Percentiles rank a stretch among this genome's conserved stretches.
Conservation (phyloP, 2,113 vertebrate species). For the Anguilla rostrata region DNA sequence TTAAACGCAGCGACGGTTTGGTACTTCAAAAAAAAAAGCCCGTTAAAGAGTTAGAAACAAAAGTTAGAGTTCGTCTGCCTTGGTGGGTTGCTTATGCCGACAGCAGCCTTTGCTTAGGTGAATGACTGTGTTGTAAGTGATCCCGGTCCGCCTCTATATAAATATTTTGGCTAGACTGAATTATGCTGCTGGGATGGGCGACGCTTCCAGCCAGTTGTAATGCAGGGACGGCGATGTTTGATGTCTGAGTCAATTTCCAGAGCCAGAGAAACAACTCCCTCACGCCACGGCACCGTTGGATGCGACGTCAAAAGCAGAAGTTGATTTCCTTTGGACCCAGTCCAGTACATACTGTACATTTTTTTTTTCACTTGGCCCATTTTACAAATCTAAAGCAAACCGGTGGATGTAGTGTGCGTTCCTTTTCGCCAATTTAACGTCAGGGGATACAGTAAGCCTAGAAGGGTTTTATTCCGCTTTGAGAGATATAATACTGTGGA, state of each 20-base stretch:
- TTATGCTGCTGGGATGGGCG: constrained; percentile 77
- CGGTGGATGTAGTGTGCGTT: neutral
- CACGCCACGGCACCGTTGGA: neutral
- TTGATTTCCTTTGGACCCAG: neutral
- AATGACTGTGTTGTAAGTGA: constrained; percentile 74
- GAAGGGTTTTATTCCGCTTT: neutral
- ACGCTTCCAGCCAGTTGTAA: constrained; percentile 73
- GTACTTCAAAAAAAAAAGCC: constrained; percentile 25
- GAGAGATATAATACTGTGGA: neutral
- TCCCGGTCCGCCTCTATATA: constrained; percentile 74
- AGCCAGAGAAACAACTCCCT: constrained; percentile 51
- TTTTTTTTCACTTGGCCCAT: neutral
- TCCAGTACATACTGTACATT: neutral
- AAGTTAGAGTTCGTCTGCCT: constrained; percentile 6
- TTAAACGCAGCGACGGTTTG: constrained; percentile 11
- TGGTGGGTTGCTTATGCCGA: constrained; percentile 34
- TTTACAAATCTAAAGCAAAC: neutral
- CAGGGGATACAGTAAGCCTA: neutral
- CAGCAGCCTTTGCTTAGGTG: constrained; percentile 61
- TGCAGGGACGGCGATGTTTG: constrained; percentile 62
- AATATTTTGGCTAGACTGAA: constrained; percentile 76
- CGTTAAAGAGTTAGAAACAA: constrained; percentile 39
- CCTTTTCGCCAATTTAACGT: neutral
- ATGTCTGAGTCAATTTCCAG: constrained; percentile 73
- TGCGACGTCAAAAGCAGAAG: neutral